Conservation (phyloP, 2,888 invertebrate genomes). For the Temnothorax unifasciatus region DNA sequence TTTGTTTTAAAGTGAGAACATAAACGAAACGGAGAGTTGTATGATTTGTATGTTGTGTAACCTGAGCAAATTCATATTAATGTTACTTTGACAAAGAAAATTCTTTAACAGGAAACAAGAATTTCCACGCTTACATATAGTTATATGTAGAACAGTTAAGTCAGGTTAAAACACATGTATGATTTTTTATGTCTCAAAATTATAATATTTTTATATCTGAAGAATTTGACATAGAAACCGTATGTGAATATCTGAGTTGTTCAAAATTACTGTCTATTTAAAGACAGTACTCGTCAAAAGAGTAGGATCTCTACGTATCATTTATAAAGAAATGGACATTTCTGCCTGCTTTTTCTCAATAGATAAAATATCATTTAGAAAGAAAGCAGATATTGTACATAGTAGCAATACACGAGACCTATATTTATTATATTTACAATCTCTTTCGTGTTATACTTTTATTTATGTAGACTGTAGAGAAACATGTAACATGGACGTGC, state of each 20-base stretch:
- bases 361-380: background rate
- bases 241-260: background rate
- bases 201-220: background rate
- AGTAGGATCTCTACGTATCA: background rate
- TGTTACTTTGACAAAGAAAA: background rate
- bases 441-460: constrained; percentile 9
- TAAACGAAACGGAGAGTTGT: background rate
- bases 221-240: background rate
- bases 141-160: background rate
- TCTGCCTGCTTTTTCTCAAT: background rate
- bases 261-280: background rate
- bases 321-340: background rate
- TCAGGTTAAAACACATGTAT: background rate
- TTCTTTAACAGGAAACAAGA: background rate
- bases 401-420: background rate
- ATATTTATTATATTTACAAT: constrained; percentile 2
- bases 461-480: background rate
- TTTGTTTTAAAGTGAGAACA: background rate
- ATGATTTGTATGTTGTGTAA: background rate
- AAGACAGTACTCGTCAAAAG: background rate
- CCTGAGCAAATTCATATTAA: background rate
- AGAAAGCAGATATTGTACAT: background rate
- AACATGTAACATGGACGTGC: background rate
- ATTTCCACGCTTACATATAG: background rate
- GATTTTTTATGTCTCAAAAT: background rate